Conservation (phyloP, 1,140 invertebrate genomes). For the Papilio dardanus region DNA sequence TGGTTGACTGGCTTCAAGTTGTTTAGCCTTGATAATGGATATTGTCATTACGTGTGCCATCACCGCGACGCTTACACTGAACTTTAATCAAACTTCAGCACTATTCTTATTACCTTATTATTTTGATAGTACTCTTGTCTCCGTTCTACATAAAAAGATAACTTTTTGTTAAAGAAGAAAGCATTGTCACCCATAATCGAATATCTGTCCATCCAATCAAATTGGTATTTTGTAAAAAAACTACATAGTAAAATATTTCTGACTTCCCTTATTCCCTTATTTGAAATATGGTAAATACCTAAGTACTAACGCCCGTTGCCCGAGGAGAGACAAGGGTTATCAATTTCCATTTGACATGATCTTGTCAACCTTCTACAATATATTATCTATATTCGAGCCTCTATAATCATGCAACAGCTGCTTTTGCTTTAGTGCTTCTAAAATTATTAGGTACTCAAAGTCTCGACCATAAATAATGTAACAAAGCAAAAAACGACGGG, state of each 20-base stretch:
- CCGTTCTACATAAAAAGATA: background rate
- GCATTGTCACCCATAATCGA: no score
- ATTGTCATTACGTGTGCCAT: background rate
- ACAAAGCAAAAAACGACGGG: background rate
- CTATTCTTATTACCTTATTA: slow-evolving; percentile 15
- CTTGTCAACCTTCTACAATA: background rate
- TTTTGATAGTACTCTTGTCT: background rate
- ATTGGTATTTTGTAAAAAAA: no score
- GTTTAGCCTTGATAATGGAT: slow-evolving; percentile 17
- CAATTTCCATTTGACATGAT: background rate
- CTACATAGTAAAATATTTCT: no score
- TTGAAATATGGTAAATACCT: no score
- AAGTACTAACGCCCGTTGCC: no score
- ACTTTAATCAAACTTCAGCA: background rate
- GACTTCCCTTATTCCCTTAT: no score
- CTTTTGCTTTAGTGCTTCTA: background rate
- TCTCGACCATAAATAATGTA: background rate
- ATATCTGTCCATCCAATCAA: no score
- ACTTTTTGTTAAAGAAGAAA: no score
- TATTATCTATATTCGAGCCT: background rate
- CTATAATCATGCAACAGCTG: background rate
- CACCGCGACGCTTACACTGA: background rate
- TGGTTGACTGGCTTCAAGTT: slow-evolving; percentile 19
- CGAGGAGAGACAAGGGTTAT: background rate
- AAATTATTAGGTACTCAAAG: background rate